These are phyloP conservation scores for Pongo abelii DNA, from an alignment of 2,113 vertebrate species.

Conservation along the genomic window DNA sequence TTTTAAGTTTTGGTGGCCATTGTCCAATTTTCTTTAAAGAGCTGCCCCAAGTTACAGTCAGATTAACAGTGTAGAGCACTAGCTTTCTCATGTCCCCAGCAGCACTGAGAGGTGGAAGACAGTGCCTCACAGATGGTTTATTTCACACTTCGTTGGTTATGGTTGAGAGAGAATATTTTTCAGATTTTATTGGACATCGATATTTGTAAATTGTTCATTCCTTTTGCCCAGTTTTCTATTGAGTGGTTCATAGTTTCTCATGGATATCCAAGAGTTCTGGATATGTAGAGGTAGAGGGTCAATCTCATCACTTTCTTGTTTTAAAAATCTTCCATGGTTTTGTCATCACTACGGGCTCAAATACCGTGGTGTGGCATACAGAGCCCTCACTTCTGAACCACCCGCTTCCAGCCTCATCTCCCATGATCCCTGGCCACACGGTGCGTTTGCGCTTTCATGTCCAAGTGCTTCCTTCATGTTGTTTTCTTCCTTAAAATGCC, in stretches of 20 bases:
- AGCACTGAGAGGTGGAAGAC: neutral
- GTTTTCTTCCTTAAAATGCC: neutral
- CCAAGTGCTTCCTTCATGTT: neutral
- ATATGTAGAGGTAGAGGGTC: neutral
- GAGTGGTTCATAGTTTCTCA: neutral
- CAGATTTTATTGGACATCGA: neutral
- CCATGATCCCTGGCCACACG: accelerated
- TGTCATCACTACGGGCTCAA: neutral
- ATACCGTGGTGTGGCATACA: accelerated
- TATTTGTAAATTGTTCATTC: neutral
- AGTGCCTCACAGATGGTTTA: neutral
- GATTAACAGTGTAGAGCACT: neutral
- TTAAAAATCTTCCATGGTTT: neutral
- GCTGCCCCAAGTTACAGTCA: neutral
- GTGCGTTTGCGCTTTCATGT: accelerated
- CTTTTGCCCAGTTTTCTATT: neutral
- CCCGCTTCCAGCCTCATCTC: accelerated
- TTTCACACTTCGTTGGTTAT: accelerated
- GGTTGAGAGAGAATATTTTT: neutral
- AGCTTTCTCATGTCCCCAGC: no score
- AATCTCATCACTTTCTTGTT: neutral
- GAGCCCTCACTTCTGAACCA: neutral
- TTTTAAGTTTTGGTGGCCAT: neutral
- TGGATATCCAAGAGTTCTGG: neutral
- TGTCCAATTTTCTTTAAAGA: neutral